Evolutionary conservation across 2,888 invertebrate species (phyloP).

Genomic region (Plagodis dolabraria): DNA sequence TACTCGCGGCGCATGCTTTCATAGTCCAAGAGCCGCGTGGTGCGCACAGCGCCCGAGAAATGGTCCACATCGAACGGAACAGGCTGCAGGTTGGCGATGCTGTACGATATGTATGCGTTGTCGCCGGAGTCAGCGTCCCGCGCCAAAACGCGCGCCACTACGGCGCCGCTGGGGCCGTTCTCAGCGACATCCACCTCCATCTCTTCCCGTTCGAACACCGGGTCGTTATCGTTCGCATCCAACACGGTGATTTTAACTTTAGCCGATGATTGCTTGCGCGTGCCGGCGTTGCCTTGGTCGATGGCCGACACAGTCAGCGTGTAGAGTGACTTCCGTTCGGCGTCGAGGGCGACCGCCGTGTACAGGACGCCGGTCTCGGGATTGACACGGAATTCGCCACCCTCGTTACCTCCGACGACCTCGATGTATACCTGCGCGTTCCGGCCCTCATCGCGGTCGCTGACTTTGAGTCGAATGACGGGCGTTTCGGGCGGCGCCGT

Average conservation of each 20-base stretch:
- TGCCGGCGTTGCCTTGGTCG: constrained; percentile 93
- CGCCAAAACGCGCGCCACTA: constrained; percentile 93
- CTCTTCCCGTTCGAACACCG: constrained; percentile 90
- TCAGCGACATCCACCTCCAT: constrained; percentile 92
- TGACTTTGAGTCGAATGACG: constrained; percentile 93
- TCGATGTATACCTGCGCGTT: constrained; percentile 94
- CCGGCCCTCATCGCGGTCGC: constrained; percentile 92
- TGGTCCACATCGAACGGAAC: constrained; percentile 98
- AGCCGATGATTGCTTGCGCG: constrained; percentile 94
- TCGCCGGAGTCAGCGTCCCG: constrained; percentile 96
- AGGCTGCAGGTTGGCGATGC: constrained; percentile 94
- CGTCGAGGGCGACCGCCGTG: constrained; percentile 92
- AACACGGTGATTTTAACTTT: constrained; percentile 95
- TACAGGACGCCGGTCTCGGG: constrained; percentile 95
- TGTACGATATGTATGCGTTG: constrained; percentile 97
- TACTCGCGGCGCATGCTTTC: constrained; percentile 95
- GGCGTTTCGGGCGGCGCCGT: constrained; percentile 95
- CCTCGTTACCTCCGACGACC: constrained; percentile 96
- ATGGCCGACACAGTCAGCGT: constrained; percentile 95
- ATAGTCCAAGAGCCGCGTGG: constrained; percentile 93
- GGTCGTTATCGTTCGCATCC: constrained; percentile 98
- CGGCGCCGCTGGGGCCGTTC: constrained; percentile 93
- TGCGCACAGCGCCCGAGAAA: constrained; percentile 95
- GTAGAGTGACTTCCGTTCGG: constrained; percentile 93
- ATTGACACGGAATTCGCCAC: constrained; percentile 94